A percentile compares a stretch with the other conserved stretches of the same genome.
These are phyloP conservation scores for Mimas tiliae DNA, from an alignment of 2,888 invertebrate species.

Conservation along the genomic window DNA sequence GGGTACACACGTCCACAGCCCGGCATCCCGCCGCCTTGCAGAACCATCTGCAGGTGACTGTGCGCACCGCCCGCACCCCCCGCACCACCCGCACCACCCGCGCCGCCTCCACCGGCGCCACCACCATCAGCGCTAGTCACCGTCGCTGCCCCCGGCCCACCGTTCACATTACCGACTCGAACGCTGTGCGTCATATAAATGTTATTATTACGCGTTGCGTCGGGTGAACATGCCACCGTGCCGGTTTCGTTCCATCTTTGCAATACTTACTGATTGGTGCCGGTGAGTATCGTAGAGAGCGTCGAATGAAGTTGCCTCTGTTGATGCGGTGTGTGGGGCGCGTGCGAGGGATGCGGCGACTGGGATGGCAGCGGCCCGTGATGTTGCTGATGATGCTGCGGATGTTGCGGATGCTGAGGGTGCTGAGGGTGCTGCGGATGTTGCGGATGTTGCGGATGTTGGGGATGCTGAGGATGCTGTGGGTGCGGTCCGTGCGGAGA, in stretches of 20 bases:
- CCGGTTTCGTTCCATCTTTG: neutral
- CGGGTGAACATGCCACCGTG: neutral
- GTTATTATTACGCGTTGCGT: neutral
- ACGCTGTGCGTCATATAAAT: conserved; percentile 40
- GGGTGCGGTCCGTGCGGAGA: conserved; percentile 41
- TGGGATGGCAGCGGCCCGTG: conserved; percentile 49
- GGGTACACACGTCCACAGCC: conserved; percentile 58
- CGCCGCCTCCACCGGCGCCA: conserved; percentile 33
- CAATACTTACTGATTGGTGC: conserved; percentile 50
- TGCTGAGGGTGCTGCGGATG: conserved; percentile 52
- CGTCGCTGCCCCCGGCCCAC: conserved; percentile 44
- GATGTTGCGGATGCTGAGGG: conserved; percentile 36
- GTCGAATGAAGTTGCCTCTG: conserved; percentile 52
- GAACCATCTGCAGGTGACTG: conserved; percentile 79
- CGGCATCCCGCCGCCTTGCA: conserved; percentile 66
- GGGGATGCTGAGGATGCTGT: conserved; percentile 35
- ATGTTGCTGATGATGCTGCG: conserved; percentile 35
- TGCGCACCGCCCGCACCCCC: conserved; percentile 45
- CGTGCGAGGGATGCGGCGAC: conserved; percentile 48
- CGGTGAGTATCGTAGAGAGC: conserved; percentile 62
- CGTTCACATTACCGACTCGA: conserved; percentile 66
- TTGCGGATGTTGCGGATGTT: conserved; percentile 26
- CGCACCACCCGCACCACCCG: conserved; percentile 40
- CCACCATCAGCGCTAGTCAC: conserved; percentile 40
- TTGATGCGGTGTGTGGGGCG: conserved; percentile 46